Conservation (phyloP, 2,888 invertebrate genomes). For the Eupithecia centaureata region DNA sequence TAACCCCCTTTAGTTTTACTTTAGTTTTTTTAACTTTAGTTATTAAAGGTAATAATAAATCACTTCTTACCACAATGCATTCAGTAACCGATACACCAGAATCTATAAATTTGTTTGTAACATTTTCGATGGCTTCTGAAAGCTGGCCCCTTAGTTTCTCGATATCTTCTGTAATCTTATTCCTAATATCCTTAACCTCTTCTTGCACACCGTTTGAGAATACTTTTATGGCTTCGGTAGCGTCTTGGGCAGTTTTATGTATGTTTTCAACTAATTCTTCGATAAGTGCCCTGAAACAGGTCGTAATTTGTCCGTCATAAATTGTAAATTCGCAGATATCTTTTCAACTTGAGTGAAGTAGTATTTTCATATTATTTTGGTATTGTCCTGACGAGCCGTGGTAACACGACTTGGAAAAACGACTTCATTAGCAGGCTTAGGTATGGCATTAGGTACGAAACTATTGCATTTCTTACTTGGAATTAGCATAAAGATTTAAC, state of each 20-base stretch:
- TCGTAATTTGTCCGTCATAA: too few species aligned
- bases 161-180: conserved; percentile 55
- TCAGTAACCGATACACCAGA: conserved; percentile 56
- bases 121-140: conserved; percentile 52
- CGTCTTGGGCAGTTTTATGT: conserved; percentile 59
- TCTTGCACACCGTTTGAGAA: conserved; percentile 60
- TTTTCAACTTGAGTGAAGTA: not conserved
- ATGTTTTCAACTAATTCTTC: conserved; percentile 61
- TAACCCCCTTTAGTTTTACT: too few species aligned
- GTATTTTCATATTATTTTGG: not conserved
- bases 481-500: conserved; percentile 51
- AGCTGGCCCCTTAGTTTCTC: conserved; percentile 58
- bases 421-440: not conserved
- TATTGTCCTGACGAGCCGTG: not conserved
- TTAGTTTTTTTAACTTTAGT: too few species aligned
- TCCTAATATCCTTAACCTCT: conserved; percentile 51
- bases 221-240: conserved; percentile 54
- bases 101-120: conserved; percentile 56
- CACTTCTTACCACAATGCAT: conserved; percentile 65
- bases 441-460: not conserved
- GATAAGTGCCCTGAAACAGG: conserved; percentile 57
- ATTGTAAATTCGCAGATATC: not conserved
- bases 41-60: too few species aligned
- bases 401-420: not conserved
- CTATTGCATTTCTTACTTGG: conserved; percentile 47